These are phyloP conservation scores for Polyommatus icarus DNA, from an alignment of 2,888 invertebrate genomes.

Conservation along the genomic window DNA sequence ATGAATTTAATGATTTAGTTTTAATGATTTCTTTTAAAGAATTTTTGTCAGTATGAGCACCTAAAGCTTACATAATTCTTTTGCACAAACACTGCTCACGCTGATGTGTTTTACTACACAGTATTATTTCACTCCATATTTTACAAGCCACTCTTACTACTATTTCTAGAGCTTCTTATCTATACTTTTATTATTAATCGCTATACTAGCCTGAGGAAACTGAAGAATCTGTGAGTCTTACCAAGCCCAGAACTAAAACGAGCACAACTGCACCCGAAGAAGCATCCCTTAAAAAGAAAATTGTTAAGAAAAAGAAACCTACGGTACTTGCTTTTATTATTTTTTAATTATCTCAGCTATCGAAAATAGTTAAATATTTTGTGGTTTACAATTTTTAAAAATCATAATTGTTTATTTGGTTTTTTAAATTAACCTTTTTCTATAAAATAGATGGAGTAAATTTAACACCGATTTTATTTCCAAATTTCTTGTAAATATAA, in stretches of 20 bases:
- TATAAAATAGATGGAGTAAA: neutral
- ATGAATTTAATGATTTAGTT: neutral
- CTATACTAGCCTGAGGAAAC: slow-evolving; percentile 71
- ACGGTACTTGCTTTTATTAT: slow-evolving; percentile 59
- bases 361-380: neutral
- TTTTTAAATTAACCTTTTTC: neutral
- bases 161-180: slow-evolving; percentile 35
- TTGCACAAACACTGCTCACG: slow-evolving; percentile 22
- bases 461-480: neutral
- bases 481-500: neutral
- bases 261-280: slow-evolving; percentile 76
- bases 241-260: slow-evolving; percentile 73
- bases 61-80: slow-evolving; percentile 6
- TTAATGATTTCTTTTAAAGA: neutral
- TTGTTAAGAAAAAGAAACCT: slow-evolving; percentile 73
- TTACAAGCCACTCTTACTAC: slow-evolving; percentile 30
- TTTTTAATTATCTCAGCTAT: slow-evolving; percentile 65
- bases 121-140: slow-evolving; percentile 6
- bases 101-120: neutral
- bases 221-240: slow-evolving; percentile 74
- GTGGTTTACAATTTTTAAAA: neutral
- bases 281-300: slow-evolving; percentile 75
- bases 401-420: neutral
- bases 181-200: slow-evolving; percentile 48
- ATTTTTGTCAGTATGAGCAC: neutral